phyloP scores from a whole-genome alignment of 1,140 invertebrate species.

The Physella acuta region DNA sequence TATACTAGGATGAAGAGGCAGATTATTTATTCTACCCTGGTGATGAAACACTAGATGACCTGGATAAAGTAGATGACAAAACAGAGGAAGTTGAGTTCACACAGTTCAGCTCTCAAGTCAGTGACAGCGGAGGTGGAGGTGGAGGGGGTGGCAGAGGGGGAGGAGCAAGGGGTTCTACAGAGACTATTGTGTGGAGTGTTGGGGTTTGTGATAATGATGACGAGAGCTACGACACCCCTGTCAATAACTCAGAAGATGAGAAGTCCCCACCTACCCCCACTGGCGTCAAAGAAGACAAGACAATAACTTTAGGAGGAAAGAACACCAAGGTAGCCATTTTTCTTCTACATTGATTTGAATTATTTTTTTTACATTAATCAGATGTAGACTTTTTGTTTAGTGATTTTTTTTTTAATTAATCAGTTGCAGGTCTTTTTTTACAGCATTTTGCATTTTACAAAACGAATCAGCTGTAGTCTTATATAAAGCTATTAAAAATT shows the following conservation, averaged over 20 bases:
- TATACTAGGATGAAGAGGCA: constrained; percentile 42
- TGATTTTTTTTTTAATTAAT: too few relatives aligned
- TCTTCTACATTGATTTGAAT: too few relatives aligned
- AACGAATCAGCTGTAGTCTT: too few relatives aligned
- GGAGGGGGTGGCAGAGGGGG: neutral
- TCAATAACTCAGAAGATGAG: constrained; percentile 22
- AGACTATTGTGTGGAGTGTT: constrained; percentile 10
- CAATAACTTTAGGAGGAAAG: too few relatives aligned
- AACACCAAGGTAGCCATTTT: too few relatives aligned
- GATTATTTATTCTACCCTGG: constrained; percentile 36
- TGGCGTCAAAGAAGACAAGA: neutral
- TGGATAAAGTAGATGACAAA: neutral
- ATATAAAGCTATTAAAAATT: too few relatives aligned
- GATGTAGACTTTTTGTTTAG: too few relatives aligned
- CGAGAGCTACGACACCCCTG: constrained; percentile 18
- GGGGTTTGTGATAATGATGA: constrained; percentile 16
- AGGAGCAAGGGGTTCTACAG: too few relatives aligned
- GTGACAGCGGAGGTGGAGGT: constrained; percentile 7
- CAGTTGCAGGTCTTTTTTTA: too few relatives aligned
- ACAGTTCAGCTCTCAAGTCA: neutral
- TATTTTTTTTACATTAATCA: too few relatives aligned
- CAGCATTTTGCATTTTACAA: too few relatives aligned
- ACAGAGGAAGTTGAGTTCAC: constrained; percentile 10
- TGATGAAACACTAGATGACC: constrained; percentile 7
- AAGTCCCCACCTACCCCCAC: constrained; percentile 3